phyloP scores from a whole-genome alignment of 2,888 invertebrate species.

The Temnothorax rugatulus region DNA sequence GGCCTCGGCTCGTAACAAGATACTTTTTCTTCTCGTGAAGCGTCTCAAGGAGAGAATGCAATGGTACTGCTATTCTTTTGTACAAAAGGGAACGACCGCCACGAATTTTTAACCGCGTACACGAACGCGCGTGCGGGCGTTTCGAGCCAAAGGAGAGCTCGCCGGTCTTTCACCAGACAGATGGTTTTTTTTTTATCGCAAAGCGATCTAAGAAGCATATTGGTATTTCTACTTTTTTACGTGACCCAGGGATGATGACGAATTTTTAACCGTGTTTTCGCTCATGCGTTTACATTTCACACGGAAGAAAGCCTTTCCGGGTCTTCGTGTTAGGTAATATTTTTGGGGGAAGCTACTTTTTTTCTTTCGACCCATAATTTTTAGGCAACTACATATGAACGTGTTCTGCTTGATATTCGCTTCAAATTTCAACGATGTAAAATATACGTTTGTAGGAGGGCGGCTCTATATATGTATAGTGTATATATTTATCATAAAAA shows the following conservation, averaged over 20 bases:
- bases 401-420: background rate
- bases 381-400: background rate
- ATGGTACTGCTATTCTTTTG: conserved; percentile 15
- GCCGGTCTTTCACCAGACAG: background rate
- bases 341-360: background rate
- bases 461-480: background rate
- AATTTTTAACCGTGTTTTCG: conserved; percentile 5
- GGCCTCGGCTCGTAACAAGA: background rate
- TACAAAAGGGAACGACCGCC: conserved; percentile 8
- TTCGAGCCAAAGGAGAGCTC: background rate
- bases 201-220: background rate
- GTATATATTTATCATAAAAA: background rate
- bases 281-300: background rate
- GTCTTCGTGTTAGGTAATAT: background rate
- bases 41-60: conserved; percentile 10
- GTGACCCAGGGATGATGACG: background rate
- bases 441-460: background rate
- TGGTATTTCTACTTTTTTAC: conserved; percentile 19
- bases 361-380: background rate
- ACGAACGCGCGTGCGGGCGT: background rate
- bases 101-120: conserved; percentile 20
- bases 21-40: conserved; percentile 22
- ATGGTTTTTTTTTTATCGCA: conserved; percentile 23
- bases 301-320: background rate
- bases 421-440: background rate